Evolutionary conservation across 2,888 invertebrate genomes (phyloP).

Genomic region (Lacanobia wlatinum): DNA sequence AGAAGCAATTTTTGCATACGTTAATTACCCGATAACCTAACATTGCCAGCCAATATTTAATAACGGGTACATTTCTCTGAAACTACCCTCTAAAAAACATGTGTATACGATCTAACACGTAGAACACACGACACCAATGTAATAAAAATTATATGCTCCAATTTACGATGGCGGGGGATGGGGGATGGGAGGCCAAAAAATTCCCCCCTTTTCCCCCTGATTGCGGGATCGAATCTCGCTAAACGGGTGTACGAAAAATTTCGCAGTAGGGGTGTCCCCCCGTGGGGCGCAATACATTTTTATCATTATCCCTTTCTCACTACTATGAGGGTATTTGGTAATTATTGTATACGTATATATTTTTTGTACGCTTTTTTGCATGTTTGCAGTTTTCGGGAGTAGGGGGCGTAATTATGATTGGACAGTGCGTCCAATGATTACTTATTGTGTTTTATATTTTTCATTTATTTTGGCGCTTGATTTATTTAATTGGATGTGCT

Average conservation of each 20-base stretch:
- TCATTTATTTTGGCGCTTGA: slow-evolving; percentile 48
- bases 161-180: slow-evolving; percentile 85
- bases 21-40: slow-evolving; percentile 44
- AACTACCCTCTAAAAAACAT: slow-evolving; percentile 57
- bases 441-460: slow-evolving; percentile 55
- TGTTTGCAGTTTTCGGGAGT: slow-evolving; percentile 64
- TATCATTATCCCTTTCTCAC: slow-evolving; percentile 88
- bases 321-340: slow-evolving; percentile 86
- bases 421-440: slow-evolving; percentile 61
- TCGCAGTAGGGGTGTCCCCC: slow-evolving; percentile 77
- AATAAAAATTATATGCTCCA: slow-evolving; percentile 91
- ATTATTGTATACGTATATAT: slow-evolving; percentile 85
- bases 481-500: slow-evolving; percentile 42
- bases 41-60: slow-evolving; percentile 35
- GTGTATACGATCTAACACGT: slow-evolving; percentile 73
- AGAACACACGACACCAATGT: slow-evolving; percentile 86
- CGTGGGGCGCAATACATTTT: slow-evolving; percentile 86
- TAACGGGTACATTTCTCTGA: slow-evolving; percentile 30
- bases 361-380: slow-evolving; percentile 62
- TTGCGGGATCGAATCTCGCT: slow-evolving; percentile 90
- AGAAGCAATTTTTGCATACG: slow-evolving; percentile 49
- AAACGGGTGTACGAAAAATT: slow-evolving; percentile 86
- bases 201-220: slow-evolving; percentile 83
- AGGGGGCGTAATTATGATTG: slow-evolving; percentile 59
- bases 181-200: slow-evolving; percentile 81